Base-by-base conservation (phyloP, 2,888 invertebrate genomes). In the Sphinx pinastri region DNA sequence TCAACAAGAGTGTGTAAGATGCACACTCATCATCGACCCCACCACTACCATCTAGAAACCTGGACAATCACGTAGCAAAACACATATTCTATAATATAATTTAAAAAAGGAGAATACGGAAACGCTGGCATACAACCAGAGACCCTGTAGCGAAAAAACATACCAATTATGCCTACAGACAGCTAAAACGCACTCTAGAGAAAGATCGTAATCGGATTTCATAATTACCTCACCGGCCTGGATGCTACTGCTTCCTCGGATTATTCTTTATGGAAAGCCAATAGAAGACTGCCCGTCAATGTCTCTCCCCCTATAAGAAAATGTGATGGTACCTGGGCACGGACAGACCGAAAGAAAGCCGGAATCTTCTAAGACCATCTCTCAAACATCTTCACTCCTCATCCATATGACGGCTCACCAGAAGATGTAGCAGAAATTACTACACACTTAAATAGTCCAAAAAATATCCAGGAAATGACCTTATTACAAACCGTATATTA, bases 61-160 rank as follows among this genome's bases (percentile, higher is more conserved):
- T 19, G 11, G 11, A 68, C 59, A 55, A 13, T 7, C 38, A 59
- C n/a, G 31, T 45, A 19, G 19, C 55, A 1, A 3, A 45, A 38
- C 47, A 74, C 25, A 71, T 70, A 49, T 68, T 68, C 47, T 14
- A 38, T 8, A 14, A 11, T 4, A n/a, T 76, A 4, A 45, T 59
- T 0, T 68, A 76, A 31, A 74, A 72, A 47, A 57, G 73, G 14
- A 70, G 72, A 25, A 60, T 74, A 12, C 25, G 76, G 0, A 67
- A 74, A 51, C 51, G 72, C 2, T 76, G 47, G 47, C 47, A 47
- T 7, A 5, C 5, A 47, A 47, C 47, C 10, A 47, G 47, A 47
- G 47, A 47, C 47, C 47, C 47, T 7, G 47, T 47, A 7, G 47
- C 47, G 47, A 47, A 47, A 10, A 47, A 47, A 47, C 47, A 47